Evolutionary conservation across 1,140 invertebrate genomes (phyloP).

Genomic region (Zophobas morio): DNA sequence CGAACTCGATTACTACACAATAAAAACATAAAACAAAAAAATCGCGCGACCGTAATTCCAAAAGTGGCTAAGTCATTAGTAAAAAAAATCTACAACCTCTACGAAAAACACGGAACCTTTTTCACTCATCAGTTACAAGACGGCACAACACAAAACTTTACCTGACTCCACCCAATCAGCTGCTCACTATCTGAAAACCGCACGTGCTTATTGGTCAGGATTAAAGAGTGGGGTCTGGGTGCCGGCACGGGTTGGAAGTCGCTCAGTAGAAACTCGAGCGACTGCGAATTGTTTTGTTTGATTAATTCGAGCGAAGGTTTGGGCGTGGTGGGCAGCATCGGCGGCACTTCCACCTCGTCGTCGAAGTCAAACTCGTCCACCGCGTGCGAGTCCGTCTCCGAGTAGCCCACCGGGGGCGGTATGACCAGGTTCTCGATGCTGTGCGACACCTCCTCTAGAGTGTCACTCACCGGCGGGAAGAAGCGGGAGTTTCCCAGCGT

Average conservation of each 20-base stretch:
- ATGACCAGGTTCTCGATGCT: constrained; percentile 23
- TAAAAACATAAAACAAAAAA: too few relatives aligned
- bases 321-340: constrained; percentile 11
- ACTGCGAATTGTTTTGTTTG: constrained; percentile 1
- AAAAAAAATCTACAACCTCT: too few relatives aligned
- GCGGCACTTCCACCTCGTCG: neutral
- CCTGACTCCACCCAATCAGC: neutral
- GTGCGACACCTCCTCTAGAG: constrained; percentile 6
- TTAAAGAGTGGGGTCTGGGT: constrained; percentile 46
- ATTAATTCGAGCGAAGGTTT: constrained; percentile 21
- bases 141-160: constrained; percentile 2
- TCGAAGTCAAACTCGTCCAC: neutral
- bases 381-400: neutral
- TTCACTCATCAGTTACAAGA: neutral
- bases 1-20: too few relatives aligned
- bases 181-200: constrained; percentile 1
- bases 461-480: neutral
- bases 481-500: neutral
- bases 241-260: constrained; percentile 14
- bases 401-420: constrained; percentile 12
- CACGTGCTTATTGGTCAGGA: constrained; percentile 42
- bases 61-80: too few relatives aligned
- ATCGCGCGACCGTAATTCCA: too few relatives aligned
- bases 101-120: too few relatives aligned
- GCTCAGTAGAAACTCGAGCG: constrained; percentile 5